Percentiles rank a stretch among this genome's conserved stretches.
Conservation (phyloP, 2,888 invertebrate genomes). For the Embidobia sp. region DNA sequence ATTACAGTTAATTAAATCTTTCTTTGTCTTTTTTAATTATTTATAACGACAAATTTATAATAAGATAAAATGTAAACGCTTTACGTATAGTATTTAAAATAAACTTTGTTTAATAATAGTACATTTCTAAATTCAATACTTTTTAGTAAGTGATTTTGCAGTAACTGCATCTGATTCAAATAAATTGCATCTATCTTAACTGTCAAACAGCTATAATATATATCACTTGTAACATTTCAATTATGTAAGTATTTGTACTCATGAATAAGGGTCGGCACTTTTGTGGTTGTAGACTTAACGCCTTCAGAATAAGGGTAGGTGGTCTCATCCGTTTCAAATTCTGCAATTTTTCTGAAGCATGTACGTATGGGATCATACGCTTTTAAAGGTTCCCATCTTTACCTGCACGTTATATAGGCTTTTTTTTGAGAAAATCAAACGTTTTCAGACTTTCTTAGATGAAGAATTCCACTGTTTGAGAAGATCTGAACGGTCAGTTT, state of each 20-base stretch:
- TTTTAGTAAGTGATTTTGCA: too few species aligned
- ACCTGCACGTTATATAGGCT: background rate
- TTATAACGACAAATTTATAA: too few species aligned
- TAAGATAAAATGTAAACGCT: too few species aligned
- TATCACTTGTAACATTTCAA: constrained; percentile 33
- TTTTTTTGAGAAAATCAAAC: constrained; percentile 22
- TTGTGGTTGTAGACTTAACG: constrained; percentile 18
- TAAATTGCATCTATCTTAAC: too few species aligned
- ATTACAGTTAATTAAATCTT: too few species aligned
- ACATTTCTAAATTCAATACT: too few species aligned
- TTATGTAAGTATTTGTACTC: constrained; percentile 15
- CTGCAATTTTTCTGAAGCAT: constrained; percentile 20
- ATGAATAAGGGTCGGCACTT: constrained; percentile 24
- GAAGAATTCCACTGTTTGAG: constrained; percentile 14
- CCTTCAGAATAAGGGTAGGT: constrained; percentile 12
- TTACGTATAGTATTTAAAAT: too few species aligned
- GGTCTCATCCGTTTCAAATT: constrained; percentile 24
- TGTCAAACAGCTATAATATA: too few species aligned
- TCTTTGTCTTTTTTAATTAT: too few species aligned
- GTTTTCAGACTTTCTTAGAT: constrained; percentile 3
- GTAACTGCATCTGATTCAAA: too few species aligned
- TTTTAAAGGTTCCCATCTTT: constrained; percentile 28
- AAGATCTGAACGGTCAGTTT: constrained; percentile 17
- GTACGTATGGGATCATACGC: constrained; percentile 37
- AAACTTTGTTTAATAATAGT: too few species aligned